Evolutionary conservation across 2,113 vertebrate genomes (phyloP), one percentile per base, ranked within the genome.

Genomic region (Pachycephala philippinensis): DNA sequence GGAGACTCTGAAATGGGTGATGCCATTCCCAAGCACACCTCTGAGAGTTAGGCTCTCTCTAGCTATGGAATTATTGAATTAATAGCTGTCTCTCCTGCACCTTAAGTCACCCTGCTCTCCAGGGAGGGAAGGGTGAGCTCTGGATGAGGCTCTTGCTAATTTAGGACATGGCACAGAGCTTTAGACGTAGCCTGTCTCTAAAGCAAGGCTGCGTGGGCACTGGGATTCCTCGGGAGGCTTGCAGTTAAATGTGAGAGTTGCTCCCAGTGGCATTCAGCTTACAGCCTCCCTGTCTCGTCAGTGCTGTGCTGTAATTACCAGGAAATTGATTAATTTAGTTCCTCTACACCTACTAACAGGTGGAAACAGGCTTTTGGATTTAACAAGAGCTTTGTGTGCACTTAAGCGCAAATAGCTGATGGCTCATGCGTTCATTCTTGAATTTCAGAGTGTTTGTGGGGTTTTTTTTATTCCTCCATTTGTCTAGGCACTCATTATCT

Each of bases 291-390:
- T 59, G 49, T 75, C 71, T 94, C 4, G 0, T 86, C 79, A 64
- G n/a, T 64, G 79, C 82, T 81, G 37, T 47, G 63, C 45, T 87
- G 84, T 86, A 88, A 94, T 92, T 91, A 90, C 90, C 79, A 80
- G 35, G 64, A 96, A 93, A 90, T 63, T 77, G 79, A 75, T 96
- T 22, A 71, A 93, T 92, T 93, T 78, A 70, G 81, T 91, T 90
- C 54, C 59, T 54, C 7, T 66, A 75, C 44, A 80, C 72, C 75
- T 90, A n/a, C 68, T 95, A 92, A 88, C 42, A 85, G 90, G 92
- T 94, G 69, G 54, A 92, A 93, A 54, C 21, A 20, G 54, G 42
- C 33, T 72, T 61, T 83, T 9, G 5, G 45, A 57, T 93, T 94
- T 95, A 61, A 79, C 50, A 76, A 61, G 87, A 82, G 57, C 72